These are phyloP conservation scores for Rhopilema esculentum DNA, from an alignment of 30 jellyfish, hydroid and myxozoan species.

Conservation along the genomic window DNA sequence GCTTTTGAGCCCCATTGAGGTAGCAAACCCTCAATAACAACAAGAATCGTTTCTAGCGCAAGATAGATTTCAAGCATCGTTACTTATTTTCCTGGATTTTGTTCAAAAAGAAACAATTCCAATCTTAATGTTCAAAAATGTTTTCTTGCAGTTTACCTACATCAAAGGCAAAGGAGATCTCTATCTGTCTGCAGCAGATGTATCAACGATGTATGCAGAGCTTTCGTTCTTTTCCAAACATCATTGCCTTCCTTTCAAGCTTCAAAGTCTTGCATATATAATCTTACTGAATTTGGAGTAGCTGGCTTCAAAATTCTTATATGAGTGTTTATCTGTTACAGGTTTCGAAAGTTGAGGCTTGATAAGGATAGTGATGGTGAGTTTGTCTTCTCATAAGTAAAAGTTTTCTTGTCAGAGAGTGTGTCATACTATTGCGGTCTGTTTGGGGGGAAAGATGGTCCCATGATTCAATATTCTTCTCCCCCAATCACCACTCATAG, in stretches of 20 bases:
- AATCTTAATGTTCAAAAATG: not conserved
- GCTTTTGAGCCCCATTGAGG: constrained; percentile 66
- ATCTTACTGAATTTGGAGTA: not conserved
- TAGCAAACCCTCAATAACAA: not conserved
- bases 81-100: not conserved
- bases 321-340: not conserved
- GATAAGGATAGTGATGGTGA: constrained; percentile 57
- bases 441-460: too few species aligned
- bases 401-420: too few species aligned
- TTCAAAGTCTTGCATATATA: not conserved
- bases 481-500: too few species aligned
- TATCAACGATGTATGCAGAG: constrained; percentile 44
- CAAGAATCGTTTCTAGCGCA: not conserved
- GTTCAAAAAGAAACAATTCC: not conserved
- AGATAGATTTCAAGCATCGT: not conserved
- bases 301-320: not conserved
- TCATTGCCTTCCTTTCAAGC: not conserved
- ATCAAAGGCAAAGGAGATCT: constrained; percentile 81
- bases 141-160: constrained; percentile 58
- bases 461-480: too few species aligned
- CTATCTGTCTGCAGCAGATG: constrained; percentile 65
- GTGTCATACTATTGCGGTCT: too few species aligned
- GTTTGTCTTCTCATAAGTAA: not conserved
- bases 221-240: not conserved
- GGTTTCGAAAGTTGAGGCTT: constrained; percentile 42